These are phyloP conservation scores for Cylas formicarius DNA, from an alignment of 1,140 invertebrate species.

Conservation along the genomic window DNA sequence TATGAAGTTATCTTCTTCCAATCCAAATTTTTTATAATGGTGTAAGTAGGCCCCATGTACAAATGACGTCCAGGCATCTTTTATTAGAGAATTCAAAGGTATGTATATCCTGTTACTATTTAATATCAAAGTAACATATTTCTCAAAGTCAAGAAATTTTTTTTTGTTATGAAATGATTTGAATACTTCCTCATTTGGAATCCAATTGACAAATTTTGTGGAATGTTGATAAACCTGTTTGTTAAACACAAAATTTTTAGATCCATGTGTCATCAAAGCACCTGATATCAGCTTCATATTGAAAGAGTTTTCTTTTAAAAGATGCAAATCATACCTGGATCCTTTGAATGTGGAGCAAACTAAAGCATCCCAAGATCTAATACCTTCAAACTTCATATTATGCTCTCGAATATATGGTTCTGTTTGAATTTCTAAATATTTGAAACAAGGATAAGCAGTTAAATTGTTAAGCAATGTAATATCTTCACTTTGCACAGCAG, in stretches of 20 bases:
- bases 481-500: constrained; percentile 43
- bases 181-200: constrained; percentile 37
- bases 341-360: constrained; percentile 12
- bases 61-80: constrained; percentile 47
- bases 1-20: constrained; percentile 46
- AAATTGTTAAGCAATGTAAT: constrained; percentile 39
- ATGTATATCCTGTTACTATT: constrained; percentile 44
- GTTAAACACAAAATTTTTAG: constrained; percentile 38
- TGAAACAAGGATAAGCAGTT: constrained; percentile 45
- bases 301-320: constrained; percentile 1
- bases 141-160: constrained; percentile 42
- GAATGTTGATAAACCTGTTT: no score
- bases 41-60: constrained; percentile 47
- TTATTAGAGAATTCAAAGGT: constrained; percentile 40
- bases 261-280: constrained; percentile 36
- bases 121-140: constrained; percentile 43
- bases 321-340: constrained; percentile 16
- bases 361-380: constrained; percentile 15
- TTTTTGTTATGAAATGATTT: constrained; percentile 41
- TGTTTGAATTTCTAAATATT: constrained; percentile 44
- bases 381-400: constrained; percentile 35
- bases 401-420: constrained; percentile 36
- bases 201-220: constrained; percentile 43
- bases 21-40: constrained; percentile 46
- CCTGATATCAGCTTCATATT: constrained; percentile 11